phyloP scores from a whole-genome alignment of 2,113 vertebrate species.

The Spilogale gracilis region DNA sequence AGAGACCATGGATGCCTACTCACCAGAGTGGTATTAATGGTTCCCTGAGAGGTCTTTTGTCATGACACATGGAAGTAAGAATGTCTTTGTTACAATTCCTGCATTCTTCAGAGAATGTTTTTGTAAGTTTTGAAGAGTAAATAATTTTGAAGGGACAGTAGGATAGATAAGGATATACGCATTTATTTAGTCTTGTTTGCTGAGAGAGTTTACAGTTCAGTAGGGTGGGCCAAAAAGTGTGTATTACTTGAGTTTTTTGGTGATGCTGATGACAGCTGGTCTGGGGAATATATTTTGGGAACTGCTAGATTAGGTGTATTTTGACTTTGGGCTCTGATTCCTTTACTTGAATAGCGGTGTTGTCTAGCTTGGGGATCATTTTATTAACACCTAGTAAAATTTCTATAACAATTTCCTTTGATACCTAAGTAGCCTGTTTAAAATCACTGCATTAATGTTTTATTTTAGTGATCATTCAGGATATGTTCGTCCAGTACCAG shows the following conservation, averaged over 20 bases:
- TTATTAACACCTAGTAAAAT: conserved; percentile 41
- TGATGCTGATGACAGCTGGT: not conserved
- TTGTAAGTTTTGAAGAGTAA: conserved; percentile 28
- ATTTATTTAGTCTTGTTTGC: not conserved
- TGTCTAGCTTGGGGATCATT: not conserved
- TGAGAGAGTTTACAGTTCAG: not conserved
- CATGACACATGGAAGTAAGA: not conserved
- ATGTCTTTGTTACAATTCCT: not conserved
- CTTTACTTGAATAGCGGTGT: not conserved
- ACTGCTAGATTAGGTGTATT: not conserved
- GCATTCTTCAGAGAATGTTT: not conserved
- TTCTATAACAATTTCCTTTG: not conserved
- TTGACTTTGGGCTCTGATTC: not conserved
- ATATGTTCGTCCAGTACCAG: conserved; percentile 91
- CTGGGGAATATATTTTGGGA: not conserved
- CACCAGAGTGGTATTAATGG: not conserved
- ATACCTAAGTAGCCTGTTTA: conserved; percentile 17
- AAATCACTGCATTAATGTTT: conserved; percentile 62
- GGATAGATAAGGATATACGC: not conserved
- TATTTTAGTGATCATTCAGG: conserved; percentile 89
- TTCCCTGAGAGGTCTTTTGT: not conserved
- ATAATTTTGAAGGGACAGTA: conserved; percentile 5
- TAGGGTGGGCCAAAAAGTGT: not conserved
- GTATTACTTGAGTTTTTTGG: not conserved
- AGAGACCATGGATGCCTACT: not conserved